Evolutionary conservation across 1,140 invertebrate species (phyloP).

Genomic region (Aricia agestis): DNA sequence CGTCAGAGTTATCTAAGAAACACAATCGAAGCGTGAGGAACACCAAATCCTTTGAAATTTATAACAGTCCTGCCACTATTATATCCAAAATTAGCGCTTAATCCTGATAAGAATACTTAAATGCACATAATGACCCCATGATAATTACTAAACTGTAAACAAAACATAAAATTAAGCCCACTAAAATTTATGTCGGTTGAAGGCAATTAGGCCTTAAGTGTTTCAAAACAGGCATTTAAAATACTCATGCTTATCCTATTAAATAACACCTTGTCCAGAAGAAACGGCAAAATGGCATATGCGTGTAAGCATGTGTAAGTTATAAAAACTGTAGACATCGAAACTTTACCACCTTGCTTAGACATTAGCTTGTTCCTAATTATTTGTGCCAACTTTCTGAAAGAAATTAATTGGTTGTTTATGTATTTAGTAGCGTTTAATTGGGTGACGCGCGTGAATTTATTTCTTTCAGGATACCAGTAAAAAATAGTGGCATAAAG

Average conservation of each 20-base stretch:
- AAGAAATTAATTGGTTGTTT: too few species aligned
- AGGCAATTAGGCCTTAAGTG: neutral
- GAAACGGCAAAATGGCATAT: neutral
- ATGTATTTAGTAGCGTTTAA: too few species aligned
- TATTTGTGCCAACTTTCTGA: too few species aligned
- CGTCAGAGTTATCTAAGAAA: neutral
- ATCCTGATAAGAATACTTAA: neutral
- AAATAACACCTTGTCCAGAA: neutral
- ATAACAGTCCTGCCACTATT: neutral
- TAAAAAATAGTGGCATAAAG: conserved; percentile 72
- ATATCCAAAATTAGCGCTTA: neutral
- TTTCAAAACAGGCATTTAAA: conserved; percentile 1
- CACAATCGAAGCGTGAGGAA: neutral
- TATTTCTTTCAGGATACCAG: conserved; percentile 53
- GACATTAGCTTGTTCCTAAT: too few species aligned
- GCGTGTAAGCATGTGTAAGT: neutral
- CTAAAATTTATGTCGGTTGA: conserved; percentile 4
- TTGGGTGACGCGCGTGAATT: too few species aligned
- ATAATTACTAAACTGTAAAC: neutral
- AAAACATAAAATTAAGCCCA: neutral
- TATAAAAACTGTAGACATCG: too few species aligned
- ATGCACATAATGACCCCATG: neutral
- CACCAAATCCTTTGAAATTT: neutral
- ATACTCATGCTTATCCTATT: neutral
- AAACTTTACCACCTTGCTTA: too few species aligned